Percentiles rank a stretch among this genome's conserved stretches.
Conservation (phyloP, 2,888 invertebrate species). For the Cerastis rubricosa region DNA sequence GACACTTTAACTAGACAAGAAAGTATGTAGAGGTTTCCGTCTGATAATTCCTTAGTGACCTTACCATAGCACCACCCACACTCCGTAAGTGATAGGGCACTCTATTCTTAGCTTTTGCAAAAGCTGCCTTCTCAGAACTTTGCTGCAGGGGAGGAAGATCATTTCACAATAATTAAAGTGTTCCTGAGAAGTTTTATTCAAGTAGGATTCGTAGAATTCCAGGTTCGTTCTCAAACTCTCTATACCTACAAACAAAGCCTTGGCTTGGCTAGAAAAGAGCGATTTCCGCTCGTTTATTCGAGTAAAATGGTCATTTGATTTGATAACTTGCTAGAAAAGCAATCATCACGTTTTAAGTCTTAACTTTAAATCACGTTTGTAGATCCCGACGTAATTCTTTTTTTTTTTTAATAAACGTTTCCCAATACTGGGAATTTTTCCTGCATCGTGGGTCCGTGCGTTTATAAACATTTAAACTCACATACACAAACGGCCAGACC, state of each 20-base stretch:
- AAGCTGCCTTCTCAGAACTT: conserved; percentile 12
- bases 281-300: neutral
- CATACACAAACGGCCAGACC: too few species aligned
- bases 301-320: neutral
- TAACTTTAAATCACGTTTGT: neutral
- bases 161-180: neutral
- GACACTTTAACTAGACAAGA: neutral
- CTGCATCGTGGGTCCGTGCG: too few species aligned
- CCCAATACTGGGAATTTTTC: too few species aligned
- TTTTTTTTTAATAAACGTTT: too few species aligned
- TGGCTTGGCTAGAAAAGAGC: neutral
- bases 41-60: neutral
- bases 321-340: neutral
- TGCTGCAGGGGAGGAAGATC: conserved; percentile 19
- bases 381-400: neutral
- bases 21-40: neutral
- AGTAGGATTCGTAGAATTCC: conserved; percentile 16
- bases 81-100: conserved; percentile 4
- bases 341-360: neutral
- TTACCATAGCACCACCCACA: conserved; percentile 9
- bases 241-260: neutral
- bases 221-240: neutral
- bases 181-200: neutral
- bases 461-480: too few species aligned
- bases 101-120: conserved; percentile 32